Percentiles rank a stretch among this genome's conserved stretches.
These are phyloP conservation scores for Trachurus trachurus DNA, from an alignment of 2,797 vertebrate species.

Conservation along the genomic window DNA sequence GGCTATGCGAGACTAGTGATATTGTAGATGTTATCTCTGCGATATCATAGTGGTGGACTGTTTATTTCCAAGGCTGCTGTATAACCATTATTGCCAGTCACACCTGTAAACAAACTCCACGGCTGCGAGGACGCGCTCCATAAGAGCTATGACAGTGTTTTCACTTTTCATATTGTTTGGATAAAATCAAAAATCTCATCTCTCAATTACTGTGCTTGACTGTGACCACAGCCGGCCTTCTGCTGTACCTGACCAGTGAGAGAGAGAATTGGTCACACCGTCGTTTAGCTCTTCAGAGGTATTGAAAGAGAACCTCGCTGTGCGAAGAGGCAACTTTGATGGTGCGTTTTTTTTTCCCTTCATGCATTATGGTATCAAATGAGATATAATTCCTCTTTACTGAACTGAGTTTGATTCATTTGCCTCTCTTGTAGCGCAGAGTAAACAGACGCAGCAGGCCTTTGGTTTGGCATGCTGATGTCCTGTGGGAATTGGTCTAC, in stretches of 20 bases:
- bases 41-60: constrained; percentile 28
- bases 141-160: constrained; percentile 42
- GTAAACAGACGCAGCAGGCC: constrained; percentile 79
- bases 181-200: constrained; percentile 42
- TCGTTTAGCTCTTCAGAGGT: constrained; percentile 50
- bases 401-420: constrained; percentile 75
- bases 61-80: constrained; percentile 47
- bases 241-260: constrained; percentile 13
- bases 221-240: constrained; percentile 13
- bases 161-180: constrained; percentile 44
- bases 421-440: constrained; percentile 63
- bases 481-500: constrained; percentile 73
- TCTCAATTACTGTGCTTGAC: constrained; percentile 28
- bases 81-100: constrained; percentile 41
- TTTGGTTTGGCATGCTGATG: constrained; percentile 74
- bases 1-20: constrained; percentile 31
- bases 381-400: constrained; percentile 66
- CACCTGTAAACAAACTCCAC: constrained; percentile 51
- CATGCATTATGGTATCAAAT: constrained; percentile 58
- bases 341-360: constrained; percentile 44
- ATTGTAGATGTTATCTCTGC: constrained; percentile 52
- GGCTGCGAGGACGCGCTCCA: constrained; percentile 30
- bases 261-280: constrained; percentile 30
- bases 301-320: constrained; percentile 33
- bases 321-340: constrained; percentile 52